Base-by-base conservation (phyloP, 64 coral and sea anemone species). In the Cladopsammia gracilis region DNA sequence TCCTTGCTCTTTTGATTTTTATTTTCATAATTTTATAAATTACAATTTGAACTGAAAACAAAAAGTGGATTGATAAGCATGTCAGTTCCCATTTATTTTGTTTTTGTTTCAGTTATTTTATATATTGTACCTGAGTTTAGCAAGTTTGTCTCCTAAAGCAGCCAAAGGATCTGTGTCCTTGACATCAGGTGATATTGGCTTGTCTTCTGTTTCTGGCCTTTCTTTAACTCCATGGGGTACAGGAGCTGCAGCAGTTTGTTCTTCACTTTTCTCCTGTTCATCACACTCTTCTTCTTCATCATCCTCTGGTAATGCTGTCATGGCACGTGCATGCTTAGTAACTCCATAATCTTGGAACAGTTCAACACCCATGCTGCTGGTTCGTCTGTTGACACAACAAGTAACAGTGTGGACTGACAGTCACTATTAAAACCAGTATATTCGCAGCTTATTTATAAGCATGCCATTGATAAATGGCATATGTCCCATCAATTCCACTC, bases 311-410 rank as follows among this genome's bases (percentile, higher is more conserved):
- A 93, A 54, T 0, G 47, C 82, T 18, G 72, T 19, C 48, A 73
- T 77, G 9, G 49, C n/a, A 5, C 44, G 43, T 3, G 64, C 60
- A 47, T 20, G 47, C 24, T 84, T 84, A 10, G 43, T 20, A 49
- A 50, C 72, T 24, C 46, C 71, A 18, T n/a, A 58, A 4, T 93
- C 83, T 20, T 86, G 56, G 23, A 71, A 93, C 19, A 93, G 72
- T 5, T 61, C 0, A 77, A 24, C 74, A n/a, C 87, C 94, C 7
- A 94, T 4, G 85, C 94, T 96, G 49, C 98, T 99, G 42, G 58
- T 75, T 19, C 98, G 82, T 75, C 98, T 99, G 67, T 73, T 20
- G 57, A 51, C 47, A 49, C 14, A 75, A 75, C 7, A 47, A 5
- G 7, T 56, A 56, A 10, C 53, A 56, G 53, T 56, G 7, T 56